Evolutionary conservation across 2,888 invertebrate species (phyloP).

Genomic region (Rhagonycha fulva): DNA sequence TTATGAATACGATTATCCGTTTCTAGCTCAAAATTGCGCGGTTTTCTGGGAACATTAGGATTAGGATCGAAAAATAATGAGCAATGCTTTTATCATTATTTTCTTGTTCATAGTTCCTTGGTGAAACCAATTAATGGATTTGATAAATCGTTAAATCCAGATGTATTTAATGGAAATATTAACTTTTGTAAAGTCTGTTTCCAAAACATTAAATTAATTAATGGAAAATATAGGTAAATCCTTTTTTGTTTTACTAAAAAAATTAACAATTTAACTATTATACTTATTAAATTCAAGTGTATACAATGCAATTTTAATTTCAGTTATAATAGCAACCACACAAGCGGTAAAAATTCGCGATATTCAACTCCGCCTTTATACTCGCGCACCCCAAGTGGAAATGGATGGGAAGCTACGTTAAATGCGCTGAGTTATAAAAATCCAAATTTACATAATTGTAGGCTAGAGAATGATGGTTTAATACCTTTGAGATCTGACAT

Average conservation of each 20-base stretch:
- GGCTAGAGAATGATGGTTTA: conserved; percentile 73
- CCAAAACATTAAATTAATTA: conserved; percentile 46
- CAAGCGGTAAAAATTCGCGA: conserved; percentile 43
- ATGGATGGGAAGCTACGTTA: conserved; percentile 47
- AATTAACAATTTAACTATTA: background rate
- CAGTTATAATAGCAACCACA: conserved; percentile 35
- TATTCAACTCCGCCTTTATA: conserved; percentile 58
- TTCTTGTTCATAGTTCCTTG: conserved; percentile 40
- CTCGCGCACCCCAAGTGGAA: conserved; percentile 61
- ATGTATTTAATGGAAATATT: conserved; percentile 38
- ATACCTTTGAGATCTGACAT: conserved; percentile 72
- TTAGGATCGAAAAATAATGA: background rate
- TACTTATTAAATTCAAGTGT: background rate
- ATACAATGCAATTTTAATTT: conserved; percentile 5
- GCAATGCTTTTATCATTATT: background rate
- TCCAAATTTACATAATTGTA: conserved; percentile 41
- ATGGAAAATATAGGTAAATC: conserved; percentile 42
- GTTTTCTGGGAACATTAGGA: too few relatives aligned
- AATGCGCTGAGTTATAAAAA: conserved; percentile 14
- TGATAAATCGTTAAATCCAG: conserved; percentile 45
- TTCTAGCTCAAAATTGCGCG: too few relatives aligned
- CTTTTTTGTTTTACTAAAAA: background rate
- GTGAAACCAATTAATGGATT: conserved; percentile 50
- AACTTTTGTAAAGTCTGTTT: conserved; percentile 49
- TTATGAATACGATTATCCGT: too few relatives aligned